Evolutionary conservation across 92 coral and sea anemone genomes (phyloP), one percentile per base, ranked within the genome.

Genomic region (Parazoanthus atlanticus): DNA sequence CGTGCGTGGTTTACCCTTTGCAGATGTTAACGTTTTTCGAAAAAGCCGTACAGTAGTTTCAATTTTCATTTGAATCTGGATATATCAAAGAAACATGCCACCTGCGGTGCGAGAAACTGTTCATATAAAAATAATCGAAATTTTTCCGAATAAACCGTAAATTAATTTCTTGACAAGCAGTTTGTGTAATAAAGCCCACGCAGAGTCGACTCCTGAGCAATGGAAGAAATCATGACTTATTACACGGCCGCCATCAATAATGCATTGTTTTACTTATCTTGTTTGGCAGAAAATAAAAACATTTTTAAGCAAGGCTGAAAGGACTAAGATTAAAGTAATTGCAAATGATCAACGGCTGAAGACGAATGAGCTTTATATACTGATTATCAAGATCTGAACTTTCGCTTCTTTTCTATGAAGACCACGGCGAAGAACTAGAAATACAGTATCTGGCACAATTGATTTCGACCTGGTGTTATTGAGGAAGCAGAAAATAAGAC

Each of bases 91-190:
- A 69, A 67, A 6, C 13, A 19, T 29, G 26, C 78, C 65, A 40
- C 78, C 87, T 43, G 65, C 78, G 32, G 66, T 4, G 78, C 30
- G 26, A 70, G 9, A 43, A 40, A 64, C 40, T 26, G 11, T 43
- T 83, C 38, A 36, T 21, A 40, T 19, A 2, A 31, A 84, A 21
- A 41, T 54, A 73, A 28, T 69, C 36, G 26, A 64, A 40, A 11
- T 38, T 19, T 79, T 36, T 40, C 13, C 73, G 65, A 54, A 21
- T 2, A 61, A 69, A 82, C 46, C 64, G 2, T 19, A 34, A 82
- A 82, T 66, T 82, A 82, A 82, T 36, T 82, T 66, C 26, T 40
- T n/a, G 76, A 66, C 19, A 36, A 38, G 25, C 16, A 25, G 10
- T 26, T 28, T 41, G 11, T 70, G 40, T 26, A 71, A 26, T 28